These are phyloP conservation scores for Melipona bicolor DNA, from an alignment of 2,888 invertebrate genomes.

Conservation along the genomic window DNA sequence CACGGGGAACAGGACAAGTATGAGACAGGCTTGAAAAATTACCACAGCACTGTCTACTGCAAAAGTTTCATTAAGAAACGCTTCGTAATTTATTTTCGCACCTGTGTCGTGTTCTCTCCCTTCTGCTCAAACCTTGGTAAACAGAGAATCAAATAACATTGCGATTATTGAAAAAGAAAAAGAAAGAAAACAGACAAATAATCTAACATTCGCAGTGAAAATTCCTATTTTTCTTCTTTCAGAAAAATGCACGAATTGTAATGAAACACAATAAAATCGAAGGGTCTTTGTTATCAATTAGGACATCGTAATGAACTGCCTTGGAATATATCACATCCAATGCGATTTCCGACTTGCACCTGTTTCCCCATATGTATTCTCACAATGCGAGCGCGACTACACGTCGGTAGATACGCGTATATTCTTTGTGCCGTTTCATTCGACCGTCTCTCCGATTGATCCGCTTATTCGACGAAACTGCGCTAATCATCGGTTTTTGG, in stretches of 20 bases:
- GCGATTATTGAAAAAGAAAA: no score
- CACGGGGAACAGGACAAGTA: slow-evolving; percentile 66
- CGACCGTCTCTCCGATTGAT: slow-evolving; percentile 51
- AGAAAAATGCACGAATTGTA: slow-evolving; percentile 2
- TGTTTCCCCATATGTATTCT: slow-evolving; percentile 13
- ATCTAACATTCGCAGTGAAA: not conserved
- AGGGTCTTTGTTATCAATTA: slow-evolving; percentile 33
- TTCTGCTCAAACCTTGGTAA: not conserved
- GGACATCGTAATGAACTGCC: slow-evolving; percentile 41
- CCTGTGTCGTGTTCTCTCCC: slow-evolving; percentile 36
- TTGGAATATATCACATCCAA: slow-evolving; percentile 25
- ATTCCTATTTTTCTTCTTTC: not conserved
- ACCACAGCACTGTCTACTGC: slow-evolving; percentile 60
- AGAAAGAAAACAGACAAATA: not conserved
- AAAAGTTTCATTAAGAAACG: slow-evolving; percentile 78
- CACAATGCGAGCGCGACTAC: slow-evolving; percentile 30
- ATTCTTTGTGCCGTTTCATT: slow-evolving; percentile 48
- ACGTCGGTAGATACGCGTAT: slow-evolving; percentile 20
- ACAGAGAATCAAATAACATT: slow-evolving; percentile 33
- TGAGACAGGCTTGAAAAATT: slow-evolving; percentile 78
- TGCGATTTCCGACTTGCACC: not conserved
- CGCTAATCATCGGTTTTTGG: slow-evolving; percentile 60
- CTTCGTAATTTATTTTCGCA: slow-evolving; percentile 78
- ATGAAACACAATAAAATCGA: not conserved
- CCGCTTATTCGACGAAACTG: slow-evolving; percentile 69